Base-by-base conservation (phyloP, 2,888 invertebrate species). In the Falcaria lacertinaria region DNA sequence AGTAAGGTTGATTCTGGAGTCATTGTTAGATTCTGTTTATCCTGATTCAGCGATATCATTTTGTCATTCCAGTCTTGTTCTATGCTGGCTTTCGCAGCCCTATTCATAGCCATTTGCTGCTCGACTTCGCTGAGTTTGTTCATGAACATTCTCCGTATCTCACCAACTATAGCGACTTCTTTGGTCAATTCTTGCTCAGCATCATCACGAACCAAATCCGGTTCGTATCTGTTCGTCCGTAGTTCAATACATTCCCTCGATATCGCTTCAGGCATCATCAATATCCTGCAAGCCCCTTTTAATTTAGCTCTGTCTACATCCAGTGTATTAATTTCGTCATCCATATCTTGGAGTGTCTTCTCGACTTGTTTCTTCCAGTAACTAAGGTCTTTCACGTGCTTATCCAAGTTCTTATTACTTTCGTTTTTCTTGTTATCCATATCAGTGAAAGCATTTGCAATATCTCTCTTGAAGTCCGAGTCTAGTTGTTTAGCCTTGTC, bases 41-140 rank as follows among this genome's bases (percentile, higher is more conserved):
- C 97, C 11, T 94, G 87, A 53, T 93, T 92, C 57, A 94, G 91
- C 0, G 95, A 89, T 35, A 94, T 91, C 64, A 91, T 92, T 80
- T 98, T 98, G 71, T 97, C 96, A 55, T 96, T 94, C 96, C 97
- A 97, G 72, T 97, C 97, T 55, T 91, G 92, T 80, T 98, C 97
- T 45, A 97, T 82, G 15, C 93, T 90, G 34, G 92, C 89, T 70
- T 97, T 97, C 0, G 94, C 94, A 3, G 94, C 93, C 66, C 93
- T 94, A 64, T 96, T 93, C 60, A 92, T 92, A n/a, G 89, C 68
- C 69, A 95, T 90, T 72, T 95, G 95, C 19, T 85, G 77, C 51
- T 94, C 93, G 1, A 94, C 92, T 69, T 94, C 93, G 8, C 87
- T 86, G 34, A 94, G 73, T 0, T 92, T 93, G 41, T 91, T 88